Evolutionary conservation across 2,113 vertebrate species (phyloP).

Genomic region (Brachypodius melanocephalos): DNA sequence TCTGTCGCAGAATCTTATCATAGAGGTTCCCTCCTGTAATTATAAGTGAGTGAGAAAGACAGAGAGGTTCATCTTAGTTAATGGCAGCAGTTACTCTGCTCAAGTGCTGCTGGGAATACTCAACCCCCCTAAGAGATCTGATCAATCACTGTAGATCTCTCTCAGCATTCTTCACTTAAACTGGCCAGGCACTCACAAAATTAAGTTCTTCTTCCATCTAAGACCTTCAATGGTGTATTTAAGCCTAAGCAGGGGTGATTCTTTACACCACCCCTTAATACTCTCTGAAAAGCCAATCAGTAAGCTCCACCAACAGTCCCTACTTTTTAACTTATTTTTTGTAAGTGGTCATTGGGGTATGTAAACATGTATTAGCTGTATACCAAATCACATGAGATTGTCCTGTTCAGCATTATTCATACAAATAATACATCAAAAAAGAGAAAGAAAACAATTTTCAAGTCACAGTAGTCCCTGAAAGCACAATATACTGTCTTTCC

Average conservation of each 20-base stretch:
- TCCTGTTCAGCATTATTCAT: background rate
- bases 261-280: background rate
- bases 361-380: background rate
- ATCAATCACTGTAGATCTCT: background rate
- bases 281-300: background rate
- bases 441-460: background rate
- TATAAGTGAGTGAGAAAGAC: conserved; percentile 30
- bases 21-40: conserved; percentile 93
- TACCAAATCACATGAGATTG: background rate
- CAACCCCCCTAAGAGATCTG: background rate
- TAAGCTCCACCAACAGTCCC: background rate
- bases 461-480: background rate
- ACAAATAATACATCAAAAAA: background rate
- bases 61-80: conserved; percentile 1
- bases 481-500: background rate
- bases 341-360: background rate
- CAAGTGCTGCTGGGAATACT: background rate
- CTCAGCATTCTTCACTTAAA: background rate
- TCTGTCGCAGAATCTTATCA: conserved; percentile 93
- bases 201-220: background rate
- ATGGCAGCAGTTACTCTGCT: background rate
- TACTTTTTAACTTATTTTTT: background rate
- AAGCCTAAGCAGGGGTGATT: background rate
- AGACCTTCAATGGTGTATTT: background rate
- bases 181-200: background rate